A percentile compares a stretch with the other conserved stretches of the same genome.
Conservation (phyloP, 2,888 invertebrate species). For the Eupithecia insigniata region DNA sequence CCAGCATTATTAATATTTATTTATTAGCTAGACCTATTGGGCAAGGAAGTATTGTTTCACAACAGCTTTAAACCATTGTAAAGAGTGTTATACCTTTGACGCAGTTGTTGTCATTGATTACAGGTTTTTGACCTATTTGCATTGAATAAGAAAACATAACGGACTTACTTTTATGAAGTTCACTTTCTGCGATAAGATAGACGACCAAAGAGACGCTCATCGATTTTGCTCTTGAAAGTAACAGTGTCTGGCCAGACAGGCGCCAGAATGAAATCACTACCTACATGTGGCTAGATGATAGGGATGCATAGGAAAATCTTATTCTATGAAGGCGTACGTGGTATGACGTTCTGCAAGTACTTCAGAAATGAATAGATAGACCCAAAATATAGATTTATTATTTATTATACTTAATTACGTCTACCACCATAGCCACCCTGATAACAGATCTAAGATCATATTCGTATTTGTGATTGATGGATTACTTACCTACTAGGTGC, state of each 20-base stretch:
- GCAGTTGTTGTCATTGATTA: background rate
- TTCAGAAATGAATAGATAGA: background rate
- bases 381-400: background rate
- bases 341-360: background rate
- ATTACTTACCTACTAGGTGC: no score
- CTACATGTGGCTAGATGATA: background rate
- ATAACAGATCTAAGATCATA: no score
- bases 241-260: conserved; percentile 7
- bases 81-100: background rate
- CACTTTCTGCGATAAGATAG: background rate
- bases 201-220: background rate
- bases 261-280: background rate
- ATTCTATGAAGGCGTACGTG: background rate
- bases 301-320: background rate
- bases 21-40: no score
- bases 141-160: background rate
- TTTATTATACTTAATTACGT: no score
- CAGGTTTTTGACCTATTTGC: background rate
- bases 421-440: no score
- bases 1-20: background rate
- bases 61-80: background rate
- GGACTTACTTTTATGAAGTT: background rate
- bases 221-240: background rate
- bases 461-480: no score
- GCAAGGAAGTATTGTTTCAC: background rate